A percentile compares a stretch with the other conserved stretches of the same genome.
Conservation (phyloP, 2,113 vertebrate genomes). For the Gadus chalcogrammus region DNA sequence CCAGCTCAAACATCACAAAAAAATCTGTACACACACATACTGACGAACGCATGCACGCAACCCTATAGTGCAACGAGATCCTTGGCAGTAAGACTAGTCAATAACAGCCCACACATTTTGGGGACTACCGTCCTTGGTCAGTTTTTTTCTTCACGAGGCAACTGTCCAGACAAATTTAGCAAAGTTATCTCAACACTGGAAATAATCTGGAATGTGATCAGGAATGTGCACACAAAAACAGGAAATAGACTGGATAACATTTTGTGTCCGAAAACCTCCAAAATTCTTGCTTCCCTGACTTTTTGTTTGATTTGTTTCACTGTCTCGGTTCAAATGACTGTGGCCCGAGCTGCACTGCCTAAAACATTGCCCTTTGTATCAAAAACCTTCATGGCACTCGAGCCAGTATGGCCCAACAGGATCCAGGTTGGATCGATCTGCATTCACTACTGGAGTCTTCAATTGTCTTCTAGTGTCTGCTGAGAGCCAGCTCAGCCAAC, state of each 20-base stretch:
- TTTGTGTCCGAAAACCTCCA: slow-evolving; percentile 5
- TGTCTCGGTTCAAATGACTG: slow-evolving; percentile 27
- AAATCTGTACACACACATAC: slow-evolving; percentile 26
- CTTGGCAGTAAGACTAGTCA: slow-evolving; percentile 81
- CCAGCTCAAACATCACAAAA: slow-evolving; percentile 56
- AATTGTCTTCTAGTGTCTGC: slow-evolving; percentile 59
- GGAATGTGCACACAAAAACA: slow-evolving; percentile 4
- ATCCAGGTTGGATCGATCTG: slow-evolving; percentile 80
- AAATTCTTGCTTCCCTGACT: background rate
- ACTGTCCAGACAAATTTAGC: slow-evolving; percentile 1
- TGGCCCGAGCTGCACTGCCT: slow-evolving; percentile 43
- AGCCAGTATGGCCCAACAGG: slow-evolving; percentile 84
- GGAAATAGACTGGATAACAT: background rate
- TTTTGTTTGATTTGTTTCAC: slow-evolving; percentile 36
- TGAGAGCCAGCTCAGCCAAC: slow-evolving; percentile 89
- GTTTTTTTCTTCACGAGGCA: slow-evolving; percentile 13
- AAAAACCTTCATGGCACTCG: slow-evolving; percentile 61
- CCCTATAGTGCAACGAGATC: slow-evolving; percentile 98
- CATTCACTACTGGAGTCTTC: slow-evolving; percentile 77
- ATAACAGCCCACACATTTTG: slow-evolving; percentile 69
- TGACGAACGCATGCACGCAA: slow-evolving; percentile 71
- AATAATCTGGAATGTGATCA: slow-evolving; percentile 10
- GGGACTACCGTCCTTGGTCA: slow-evolving; percentile 49
- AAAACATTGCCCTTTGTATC: slow-evolving; percentile 57
- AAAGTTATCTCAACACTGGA: background rate